These are phyloP conservation scores for Danio jaintianensis DNA, from an alignment of 2,797 vertebrate genomes.

Conservation along the genomic window DNA sequence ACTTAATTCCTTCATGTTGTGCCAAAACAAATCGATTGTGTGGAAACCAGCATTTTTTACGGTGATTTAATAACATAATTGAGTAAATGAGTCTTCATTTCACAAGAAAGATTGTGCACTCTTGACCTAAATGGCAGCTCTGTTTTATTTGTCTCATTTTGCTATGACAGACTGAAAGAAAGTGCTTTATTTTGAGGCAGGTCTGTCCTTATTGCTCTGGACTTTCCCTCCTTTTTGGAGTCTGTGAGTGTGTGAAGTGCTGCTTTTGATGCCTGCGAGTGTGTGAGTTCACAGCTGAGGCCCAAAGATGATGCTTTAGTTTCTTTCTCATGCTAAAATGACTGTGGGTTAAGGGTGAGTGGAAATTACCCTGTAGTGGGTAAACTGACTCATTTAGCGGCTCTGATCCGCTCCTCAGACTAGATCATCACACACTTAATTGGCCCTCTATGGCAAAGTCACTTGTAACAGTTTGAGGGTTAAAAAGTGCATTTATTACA, in stretches of 20 bases:
- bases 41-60: too few species aligned
- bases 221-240: neutral
- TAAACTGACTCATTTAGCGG: constrained; percentile 14
- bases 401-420: neutral
- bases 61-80: neutral
- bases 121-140: constrained; percentile 9
- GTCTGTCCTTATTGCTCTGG: neutral
- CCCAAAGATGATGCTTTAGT: constrained; percentile 18
- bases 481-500: neutral
- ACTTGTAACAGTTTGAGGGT: neutral
- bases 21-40: too few species aligned
- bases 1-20: too few species aligned
- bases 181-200: neutral
- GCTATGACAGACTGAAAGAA: neutral
- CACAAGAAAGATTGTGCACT: neutral
- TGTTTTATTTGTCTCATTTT: constrained; percentile 1
- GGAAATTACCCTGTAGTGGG: constrained; percentile 18
- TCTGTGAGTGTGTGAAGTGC: neutral
- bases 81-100: neutral
- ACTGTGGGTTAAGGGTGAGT: constrained; percentile 8
- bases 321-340: constrained; percentile 10
- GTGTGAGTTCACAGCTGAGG: constrained; percentile 28
- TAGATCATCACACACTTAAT: neutral
- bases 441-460: neutral
- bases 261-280: neutral